Conservation (phyloP, 2,888 invertebrate species). For the Lepidocyrtoides sp. region DNA sequence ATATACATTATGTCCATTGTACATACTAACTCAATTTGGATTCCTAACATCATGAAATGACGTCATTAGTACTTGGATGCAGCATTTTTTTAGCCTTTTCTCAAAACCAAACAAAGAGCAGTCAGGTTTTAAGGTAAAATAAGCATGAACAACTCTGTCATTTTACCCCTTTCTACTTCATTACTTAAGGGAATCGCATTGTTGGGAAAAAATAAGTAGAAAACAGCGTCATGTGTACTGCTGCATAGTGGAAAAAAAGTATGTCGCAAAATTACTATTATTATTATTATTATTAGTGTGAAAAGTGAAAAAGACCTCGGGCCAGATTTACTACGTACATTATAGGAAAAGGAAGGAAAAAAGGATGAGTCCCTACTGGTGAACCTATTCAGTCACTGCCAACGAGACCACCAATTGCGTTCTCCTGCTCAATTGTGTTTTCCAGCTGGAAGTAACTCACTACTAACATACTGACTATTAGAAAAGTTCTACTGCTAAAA, state of each 20-base stretch:
- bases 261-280: slow-evolving; percentile 41
- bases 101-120: background rate
- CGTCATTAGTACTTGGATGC: background rate
- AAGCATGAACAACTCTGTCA: background rate
- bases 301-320: slow-evolving; percentile 57
- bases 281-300: slow-evolving; percentile 67
- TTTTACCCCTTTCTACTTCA: slow-evolving; percentile 49
- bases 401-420: slow-evolving; percentile 47
- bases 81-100: background rate
- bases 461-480: background rate
- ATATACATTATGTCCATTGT: background rate
- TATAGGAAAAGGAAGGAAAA: slow-evolving; percentile 34
- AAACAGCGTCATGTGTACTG: background rate
- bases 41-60: background rate
- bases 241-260: slow-evolving; percentile 2
- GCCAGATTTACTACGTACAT: slow-evolving; percentile 47
- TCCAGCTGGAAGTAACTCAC: slow-evolving; percentile 17
- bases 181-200: slow-evolving; percentile 60
- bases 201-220: background rate
- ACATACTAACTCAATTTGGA: background rate
- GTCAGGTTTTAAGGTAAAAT: background rate
- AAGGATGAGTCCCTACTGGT: slow-evolving; percentile 55
- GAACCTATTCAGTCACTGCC: slow-evolving; percentile 42
- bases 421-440: slow-evolving; percentile 15
- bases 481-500: background rate